Base-by-base conservation (phyloP, 1,140 invertebrate genomes). In the Brachionus koreanus region DNA sequence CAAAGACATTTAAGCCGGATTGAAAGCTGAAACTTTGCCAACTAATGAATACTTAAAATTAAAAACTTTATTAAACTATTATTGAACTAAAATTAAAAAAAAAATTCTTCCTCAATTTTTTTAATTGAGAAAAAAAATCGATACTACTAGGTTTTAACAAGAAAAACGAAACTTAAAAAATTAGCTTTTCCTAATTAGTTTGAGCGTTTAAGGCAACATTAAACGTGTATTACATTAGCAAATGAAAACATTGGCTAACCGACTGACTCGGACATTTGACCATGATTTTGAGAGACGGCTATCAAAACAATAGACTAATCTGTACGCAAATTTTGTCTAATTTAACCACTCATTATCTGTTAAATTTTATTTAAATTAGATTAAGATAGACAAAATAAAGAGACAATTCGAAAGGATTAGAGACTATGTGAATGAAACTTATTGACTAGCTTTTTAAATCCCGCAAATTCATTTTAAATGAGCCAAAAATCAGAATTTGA, bases 291-390 rank as follows among this genome's bases (percentile, higher is more conserved):
- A 33, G 25, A 65, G 63, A 65, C 63, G 63, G 12, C 63, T 33
- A 65, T 37, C 33, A 65, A 37, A 65, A 33, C 25, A 65, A 65
- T 65, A 19, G 49, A 33, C 33, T 65, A 65, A 65, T 65, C 63
- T 65, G 33, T 35, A 65, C 63, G 63, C 33, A 65, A 65, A 65
- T 65, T 65, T 65, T 65, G 63, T 65, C 63, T 65, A 65, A 65
- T 65, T 65, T 65, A 33, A 37, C 33, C 33, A 65, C 63, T 65
- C 63, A 65, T 65, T 65, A 65, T 65, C 63, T 65, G 63, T 65
- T 65, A 65, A 33, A 65, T 29, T 37, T 65, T 65, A 65, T 65
- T 65, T 65, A 65, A 65, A 65, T 65, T 65, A 65, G 63, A 65
- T 65, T 65, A 33, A 65, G 63, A 57, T 57, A 57, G 49, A 57